A percentile compares a stretch with the other conserved stretches of the same genome.
phyloP scores from a whole-genome alignment of 2,113 vertebrate genomes.

The Tenrec ecaudatus region DNA sequence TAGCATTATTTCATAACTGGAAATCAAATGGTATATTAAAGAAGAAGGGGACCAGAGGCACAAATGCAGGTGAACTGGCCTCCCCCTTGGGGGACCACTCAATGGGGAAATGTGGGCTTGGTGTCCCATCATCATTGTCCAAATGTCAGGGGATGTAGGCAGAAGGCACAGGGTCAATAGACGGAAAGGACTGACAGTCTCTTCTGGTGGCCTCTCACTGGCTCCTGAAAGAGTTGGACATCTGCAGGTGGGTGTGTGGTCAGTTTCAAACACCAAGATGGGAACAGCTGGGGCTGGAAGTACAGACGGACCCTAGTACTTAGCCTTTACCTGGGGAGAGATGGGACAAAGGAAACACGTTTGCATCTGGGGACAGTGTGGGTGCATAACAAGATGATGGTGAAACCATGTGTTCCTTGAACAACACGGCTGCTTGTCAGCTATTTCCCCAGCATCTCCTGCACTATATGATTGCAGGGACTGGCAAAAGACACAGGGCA shows the following conservation, averaged over 20 bases:
- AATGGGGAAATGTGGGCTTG: background rate
- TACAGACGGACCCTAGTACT: background rate
- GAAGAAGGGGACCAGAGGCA: conserved; percentile 44
- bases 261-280: background rate
- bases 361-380: background rate
- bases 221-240: background rate
- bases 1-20: conserved; percentile 89
- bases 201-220: background rate
- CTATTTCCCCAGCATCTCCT: no score
- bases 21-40: conserved; percentile 90
- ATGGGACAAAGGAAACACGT: background rate
- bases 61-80: background rate
- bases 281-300: background rate
- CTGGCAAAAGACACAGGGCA: background rate
- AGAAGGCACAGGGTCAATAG: no score
- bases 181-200: no score
- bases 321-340: background rate
- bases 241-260: background rate
- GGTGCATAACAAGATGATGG: background rate
- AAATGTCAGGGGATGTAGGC: background rate
- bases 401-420: background rate
- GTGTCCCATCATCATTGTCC: background rate
- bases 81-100: background rate
- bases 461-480: background rate
- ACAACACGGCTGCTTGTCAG: background rate